Evolutionary conservation across 2,888 invertebrate species (phyloP), one percentile per base, ranked within the genome.

Genomic region (Calephelis perditalis): DNA sequence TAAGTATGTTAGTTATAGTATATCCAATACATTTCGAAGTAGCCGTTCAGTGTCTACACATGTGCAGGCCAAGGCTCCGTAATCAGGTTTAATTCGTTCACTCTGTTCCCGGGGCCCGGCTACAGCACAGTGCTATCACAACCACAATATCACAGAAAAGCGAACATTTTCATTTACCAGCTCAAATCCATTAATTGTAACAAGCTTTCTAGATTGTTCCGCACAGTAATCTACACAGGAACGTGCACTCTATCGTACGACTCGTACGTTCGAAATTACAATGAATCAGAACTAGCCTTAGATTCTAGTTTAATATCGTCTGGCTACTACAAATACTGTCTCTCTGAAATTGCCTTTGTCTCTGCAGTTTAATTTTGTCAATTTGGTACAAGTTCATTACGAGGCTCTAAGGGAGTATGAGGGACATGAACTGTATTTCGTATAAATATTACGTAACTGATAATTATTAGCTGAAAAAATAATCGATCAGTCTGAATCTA

Each of bases 101-200:
- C 5, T 40, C 40, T 6, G 40, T 40, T 5, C 40, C 40, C 26
- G 4, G 8, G 40, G 40, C 5, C 40, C 40, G 8, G 40, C 40
- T 40, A 6, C 40, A 40, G 26, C 26, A 40, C 40, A 5, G 5
- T 40, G 7, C 40, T 36, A 52, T 52, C 36, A 52, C 49, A 52
- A 36, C 40, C 40, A 52, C 11, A 7, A 35, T 52, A 52, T 52
- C 36, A 52, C 36, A 15, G 35, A 52, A 52, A 52, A 52, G 52
- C 52, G 52, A 52, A 52, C 52, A 52, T 52, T 52, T 52, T 52
- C 52, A 52, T 52, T 52, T 52, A 36, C 52, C 52, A 26, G 52
- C 52, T 40, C 40, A 40, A 52, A 52, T 52, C 52, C 52, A 52
- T 52, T 52, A 52, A 52, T 52, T 52, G 52, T 52, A 52, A 52